Conservation (phyloP, 2,797 vertebrate genomes). For the Poeciliopsis gracilis region DNA sequence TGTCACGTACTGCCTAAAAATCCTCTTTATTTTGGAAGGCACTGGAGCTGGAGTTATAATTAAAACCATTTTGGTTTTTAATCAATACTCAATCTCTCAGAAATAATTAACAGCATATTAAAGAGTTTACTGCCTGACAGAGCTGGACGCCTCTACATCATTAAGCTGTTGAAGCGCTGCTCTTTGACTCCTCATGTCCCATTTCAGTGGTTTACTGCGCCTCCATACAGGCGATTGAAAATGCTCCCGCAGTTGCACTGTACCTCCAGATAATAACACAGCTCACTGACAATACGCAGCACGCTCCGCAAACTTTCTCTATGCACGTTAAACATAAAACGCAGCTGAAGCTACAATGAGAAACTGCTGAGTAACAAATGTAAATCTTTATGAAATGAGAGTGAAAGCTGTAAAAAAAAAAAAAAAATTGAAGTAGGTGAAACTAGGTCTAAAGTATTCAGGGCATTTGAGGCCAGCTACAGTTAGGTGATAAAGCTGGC, state of each 20-base stretch:
- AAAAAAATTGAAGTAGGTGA: constrained; percentile 1
- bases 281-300: constrained; percentile 45
- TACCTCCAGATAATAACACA: constrained; percentile 64
- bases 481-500: constrained; percentile 2
- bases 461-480: not conserved
- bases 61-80: constrained; percentile 81
- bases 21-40: constrained; percentile 68
- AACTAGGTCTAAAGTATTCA: constrained; percentile 30
- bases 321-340: constrained; percentile 35
- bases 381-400: constrained; percentile 7
- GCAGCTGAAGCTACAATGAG: constrained; percentile 13
- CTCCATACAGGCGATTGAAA: constrained; percentile 58
- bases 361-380: constrained; percentile 27
- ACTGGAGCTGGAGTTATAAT: constrained; percentile 76
- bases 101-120: constrained; percentile 86
- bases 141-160: constrained; percentile 76
- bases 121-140: constrained; percentile 78
- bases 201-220: constrained; percentile 66
- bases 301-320: constrained; percentile 21
- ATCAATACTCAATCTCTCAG: constrained; percentile 84
- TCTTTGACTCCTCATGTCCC: constrained; percentile 76
- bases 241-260: constrained; percentile 52
- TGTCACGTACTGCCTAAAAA: constrained; percentile 66
- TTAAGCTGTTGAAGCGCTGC: constrained; percentile 78
- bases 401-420: constrained; percentile 4